These are phyloP conservation scores for Sphaerodactylus townsendi DNA, from an alignment of 2,113 vertebrate genomes.

Conservation along the genomic window DNA sequence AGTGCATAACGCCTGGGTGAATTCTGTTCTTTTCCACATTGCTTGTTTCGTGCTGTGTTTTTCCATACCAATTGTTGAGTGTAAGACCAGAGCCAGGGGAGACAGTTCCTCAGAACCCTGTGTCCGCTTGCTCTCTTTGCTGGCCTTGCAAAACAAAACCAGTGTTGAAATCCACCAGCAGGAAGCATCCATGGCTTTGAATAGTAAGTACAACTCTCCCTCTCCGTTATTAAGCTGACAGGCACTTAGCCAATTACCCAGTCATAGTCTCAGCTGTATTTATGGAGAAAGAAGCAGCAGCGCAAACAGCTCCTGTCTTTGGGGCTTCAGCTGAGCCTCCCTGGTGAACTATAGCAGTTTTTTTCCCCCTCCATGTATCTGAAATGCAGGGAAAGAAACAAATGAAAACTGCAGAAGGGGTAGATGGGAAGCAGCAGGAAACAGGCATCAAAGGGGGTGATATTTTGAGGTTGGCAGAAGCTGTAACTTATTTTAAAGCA, in stretches of 20 bases:
- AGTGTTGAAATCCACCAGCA: slow-evolving; percentile 52
- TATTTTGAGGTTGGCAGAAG: neutral
- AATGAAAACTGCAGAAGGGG: neutral
- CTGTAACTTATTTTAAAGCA: neutral
- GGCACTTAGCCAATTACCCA: slow-evolving; percentile 68
- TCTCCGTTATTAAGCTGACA: slow-evolving; percentile 61
- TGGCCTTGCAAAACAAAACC: slow-evolving; percentile 43
- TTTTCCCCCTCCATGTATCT: slow-evolving; percentile 29
- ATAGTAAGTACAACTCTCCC: slow-evolving; percentile 53
- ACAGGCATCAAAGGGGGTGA: neutral
- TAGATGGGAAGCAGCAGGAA: slow-evolving; percentile 22
- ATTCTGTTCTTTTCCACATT: neutral
- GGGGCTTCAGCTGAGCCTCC: slow-evolving; percentile 58
- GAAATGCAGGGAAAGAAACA: slow-evolving; percentile 41
- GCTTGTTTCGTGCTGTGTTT: neutral
- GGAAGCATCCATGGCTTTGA: slow-evolving; percentile 53
- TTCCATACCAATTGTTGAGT: neutral
- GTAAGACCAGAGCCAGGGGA: neutral
- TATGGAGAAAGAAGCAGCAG: slow-evolving; percentile 60
- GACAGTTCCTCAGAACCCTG: neutral
- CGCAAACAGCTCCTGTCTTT: slow-evolving; percentile 55
- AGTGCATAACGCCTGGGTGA: neutral
- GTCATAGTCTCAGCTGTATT: slow-evolving; percentile 61
- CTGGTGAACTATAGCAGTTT: slow-evolving; percentile 42
- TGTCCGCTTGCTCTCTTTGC: neutral